phyloP scores from a whole-genome alignment of 2,113 vertebrate species.

The Tachycineta bicolor region DNA sequence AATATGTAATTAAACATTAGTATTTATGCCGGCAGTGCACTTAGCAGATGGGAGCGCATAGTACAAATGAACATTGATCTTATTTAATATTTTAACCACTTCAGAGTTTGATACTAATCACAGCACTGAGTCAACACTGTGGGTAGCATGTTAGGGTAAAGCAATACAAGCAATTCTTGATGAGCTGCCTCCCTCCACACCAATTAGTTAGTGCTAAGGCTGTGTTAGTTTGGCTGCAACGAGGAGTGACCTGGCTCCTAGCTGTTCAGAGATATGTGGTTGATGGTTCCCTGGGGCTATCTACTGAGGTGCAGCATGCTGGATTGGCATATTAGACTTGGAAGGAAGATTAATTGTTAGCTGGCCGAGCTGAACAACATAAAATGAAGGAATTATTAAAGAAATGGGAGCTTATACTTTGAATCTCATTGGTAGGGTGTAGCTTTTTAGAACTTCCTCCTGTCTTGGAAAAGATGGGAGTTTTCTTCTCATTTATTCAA shows the following conservation, averaged over 20 bases:
- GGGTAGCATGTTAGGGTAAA: fast-evolving
- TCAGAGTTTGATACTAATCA: neutral
- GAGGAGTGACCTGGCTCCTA: neutral
- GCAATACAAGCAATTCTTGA: neutral
- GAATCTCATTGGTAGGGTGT: slow-evolving; percentile 28
- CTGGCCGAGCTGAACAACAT: neutral
- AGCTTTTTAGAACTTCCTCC: slow-evolving; percentile 39
- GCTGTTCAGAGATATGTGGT: neutral
- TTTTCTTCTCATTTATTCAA: slow-evolving; percentile 39
- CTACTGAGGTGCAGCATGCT: neutral
- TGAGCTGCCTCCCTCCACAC: neutral
- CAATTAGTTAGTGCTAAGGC: neutral
- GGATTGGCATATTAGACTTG: neutral
- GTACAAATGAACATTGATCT: neutral
- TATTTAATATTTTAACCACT: neutral
- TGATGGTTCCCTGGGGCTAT: neutral
- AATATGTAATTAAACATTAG: neutral
- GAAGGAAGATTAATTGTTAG: neutral
- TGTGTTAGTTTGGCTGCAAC: neutral
- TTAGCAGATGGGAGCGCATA: neutral
- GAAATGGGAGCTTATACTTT: neutral
- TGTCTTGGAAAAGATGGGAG: neutral
- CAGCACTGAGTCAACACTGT: neutral
- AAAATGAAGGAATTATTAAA: slow-evolving; percentile 24
- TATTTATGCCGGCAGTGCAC: neutral